Evolutionary conservation across 2,888 invertebrate species (phyloP).

Genomic region (Drosophila peninsularis): DNA sequence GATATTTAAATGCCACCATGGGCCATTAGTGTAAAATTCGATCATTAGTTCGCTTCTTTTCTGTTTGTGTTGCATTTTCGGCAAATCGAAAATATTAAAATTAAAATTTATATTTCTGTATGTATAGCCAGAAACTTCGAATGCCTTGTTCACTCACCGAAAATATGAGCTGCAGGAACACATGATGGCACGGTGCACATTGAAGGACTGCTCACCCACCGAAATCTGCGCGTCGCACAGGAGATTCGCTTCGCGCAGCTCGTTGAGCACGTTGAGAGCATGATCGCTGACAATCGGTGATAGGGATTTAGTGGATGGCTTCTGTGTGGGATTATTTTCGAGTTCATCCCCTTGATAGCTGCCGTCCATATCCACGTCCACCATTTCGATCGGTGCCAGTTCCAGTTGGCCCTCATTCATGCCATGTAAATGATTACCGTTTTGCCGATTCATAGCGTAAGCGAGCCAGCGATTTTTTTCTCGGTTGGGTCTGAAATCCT

Average conservation of each 20-base stretch:
- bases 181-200: conserved; percentile 93
- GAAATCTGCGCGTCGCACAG: conserved; percentile 94
- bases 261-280: conserved; percentile 93
- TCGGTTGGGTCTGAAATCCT: conserved; percentile 56
- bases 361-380: conserved; percentile 48
- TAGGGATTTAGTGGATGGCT: conserved; percentile 56
- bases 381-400: conserved; percentile 25
- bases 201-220: conserved; percentile 93
- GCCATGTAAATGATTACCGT: conserved; percentile 59
- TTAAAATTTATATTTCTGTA: background rate
- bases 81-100: background rate
- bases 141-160: conserved; percentile 86
- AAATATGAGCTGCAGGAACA: conserved; percentile 96
- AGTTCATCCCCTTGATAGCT: conserved; percentile 34
- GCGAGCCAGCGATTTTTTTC: conserved; percentile 52
- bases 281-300: conserved; percentile 90
- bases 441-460: conserved; percentile 62
- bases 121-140: no score
- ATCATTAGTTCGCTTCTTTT: background rate
- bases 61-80: background rate
- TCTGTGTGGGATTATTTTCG: conserved; percentile 31
- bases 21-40: background rate
- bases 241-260: conserved; percentile 92
- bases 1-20: background rate
- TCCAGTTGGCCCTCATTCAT: conserved; percentile 63